Evolutionary conservation across 2,797 vertebrate genomes (phyloP).

Genomic region (Enteromius viviparus): DNA sequence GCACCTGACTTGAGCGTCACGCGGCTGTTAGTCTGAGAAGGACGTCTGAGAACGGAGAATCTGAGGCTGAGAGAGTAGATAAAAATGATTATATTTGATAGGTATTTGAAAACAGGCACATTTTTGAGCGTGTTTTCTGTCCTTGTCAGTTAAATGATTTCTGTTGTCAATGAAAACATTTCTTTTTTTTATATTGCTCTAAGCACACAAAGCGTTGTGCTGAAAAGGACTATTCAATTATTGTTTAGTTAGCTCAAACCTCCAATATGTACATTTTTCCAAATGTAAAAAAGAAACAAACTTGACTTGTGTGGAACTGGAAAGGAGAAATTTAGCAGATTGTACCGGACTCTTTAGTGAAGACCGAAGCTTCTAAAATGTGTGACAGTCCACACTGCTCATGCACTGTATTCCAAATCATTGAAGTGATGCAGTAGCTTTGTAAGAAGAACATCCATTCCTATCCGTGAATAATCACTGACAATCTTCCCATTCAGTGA

Average conservation of each 20-base stretch:
- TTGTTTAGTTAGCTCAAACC: neutral
- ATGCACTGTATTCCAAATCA: neutral
- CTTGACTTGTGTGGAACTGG: neutral
- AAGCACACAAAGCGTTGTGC: neutral
- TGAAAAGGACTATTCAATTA: neutral
- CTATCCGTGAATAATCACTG: neutral
- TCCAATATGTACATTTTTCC: neutral
- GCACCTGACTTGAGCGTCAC: neutral
- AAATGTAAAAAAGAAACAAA: neutral
- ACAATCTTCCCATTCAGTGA: neutral
- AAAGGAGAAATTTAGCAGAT: neutral
- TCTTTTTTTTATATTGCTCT: neutral
- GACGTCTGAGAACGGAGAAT: neutral
- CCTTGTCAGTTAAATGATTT: constrained; percentile 14
- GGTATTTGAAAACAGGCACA: neutral
- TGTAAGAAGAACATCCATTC: neutral
- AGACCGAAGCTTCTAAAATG: neutral
- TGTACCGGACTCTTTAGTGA: too few relatives aligned
- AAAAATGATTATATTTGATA: neutral
- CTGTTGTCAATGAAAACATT: neutral
- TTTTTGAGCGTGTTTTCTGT: neutral
- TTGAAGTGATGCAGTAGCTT: neutral
- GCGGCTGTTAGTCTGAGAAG: neutral
- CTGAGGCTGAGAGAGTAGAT: neutral
- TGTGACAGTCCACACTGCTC: neutral